These are phyloP conservation scores for Etia nguti DNA, from an alignment of 2,113 vertebrate species.

Conservation along the genomic window DNA sequence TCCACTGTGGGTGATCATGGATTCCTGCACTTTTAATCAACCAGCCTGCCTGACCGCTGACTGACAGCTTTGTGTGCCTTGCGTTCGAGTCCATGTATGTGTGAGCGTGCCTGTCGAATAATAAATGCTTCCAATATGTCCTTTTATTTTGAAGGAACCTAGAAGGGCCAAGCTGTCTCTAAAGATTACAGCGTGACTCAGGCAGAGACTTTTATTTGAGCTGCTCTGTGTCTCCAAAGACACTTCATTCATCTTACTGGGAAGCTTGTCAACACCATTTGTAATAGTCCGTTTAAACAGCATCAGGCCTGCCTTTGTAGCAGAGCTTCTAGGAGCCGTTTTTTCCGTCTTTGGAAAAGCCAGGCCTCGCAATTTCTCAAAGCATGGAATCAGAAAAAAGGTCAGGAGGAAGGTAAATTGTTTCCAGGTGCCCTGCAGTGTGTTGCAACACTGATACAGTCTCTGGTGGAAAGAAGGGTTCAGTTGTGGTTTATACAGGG, in stretches of 20 bases:
- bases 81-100: background rate
- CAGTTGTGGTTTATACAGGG: constrained; percentile 31
- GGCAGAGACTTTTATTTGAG: constrained; percentile 47
- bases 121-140: constrained; percentile 24
- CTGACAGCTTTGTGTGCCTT: background rate
- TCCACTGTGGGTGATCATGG: background rate
- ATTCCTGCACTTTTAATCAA: background rate
- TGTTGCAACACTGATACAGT: constrained; percentile 57
- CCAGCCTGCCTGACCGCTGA: background rate
- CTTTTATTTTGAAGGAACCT: constrained; percentile 43
- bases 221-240: constrained; percentile 46
- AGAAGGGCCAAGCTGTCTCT: constrained; percentile 26
- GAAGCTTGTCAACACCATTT: constrained; percentile 57
- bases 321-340: constrained; percentile 36
- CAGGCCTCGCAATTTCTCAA: constrained; percentile 32
- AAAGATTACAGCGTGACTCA: constrained; percentile 25
- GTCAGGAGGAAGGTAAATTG: constrained; percentile 69
- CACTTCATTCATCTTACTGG: constrained; percentile 60
- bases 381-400: constrained; percentile 51
- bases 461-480: constrained; percentile 43
- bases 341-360: constrained; percentile 58
- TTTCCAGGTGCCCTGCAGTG: constrained; percentile 67
- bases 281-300: constrained; percentile 58
- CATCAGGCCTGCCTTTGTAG: constrained; percentile 56
- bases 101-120: background rate